Conservation (phyloP, 2,797 vertebrate species). For the Fistularia commersonii region DNA sequence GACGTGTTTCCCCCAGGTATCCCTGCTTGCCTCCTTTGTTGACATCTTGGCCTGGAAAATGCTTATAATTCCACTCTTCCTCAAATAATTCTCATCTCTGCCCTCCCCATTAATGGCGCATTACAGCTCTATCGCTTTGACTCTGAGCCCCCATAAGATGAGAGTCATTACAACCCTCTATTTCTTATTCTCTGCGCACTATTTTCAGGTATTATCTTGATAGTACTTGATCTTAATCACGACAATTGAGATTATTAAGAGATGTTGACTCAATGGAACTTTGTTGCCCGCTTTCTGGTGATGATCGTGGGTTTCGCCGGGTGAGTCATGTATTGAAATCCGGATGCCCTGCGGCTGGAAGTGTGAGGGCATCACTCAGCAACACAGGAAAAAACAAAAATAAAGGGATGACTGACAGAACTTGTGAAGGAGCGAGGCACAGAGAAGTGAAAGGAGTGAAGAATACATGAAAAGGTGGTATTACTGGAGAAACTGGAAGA, state of each 20-base stretch:
- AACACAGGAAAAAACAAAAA: constrained; percentile 8
- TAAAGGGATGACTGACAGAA: too few relatives aligned
- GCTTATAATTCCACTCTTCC: constrained; percentile 31
- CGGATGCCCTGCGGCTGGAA: constrained; percentile 6
- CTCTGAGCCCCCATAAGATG: constrained; percentile 35
- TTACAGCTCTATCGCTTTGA: constrained; percentile 23
- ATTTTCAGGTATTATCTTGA: constrained; percentile 32
- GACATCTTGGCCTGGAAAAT: constrained; percentile 16
- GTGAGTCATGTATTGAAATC: constrained; percentile 6
- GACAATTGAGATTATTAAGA: constrained; percentile 22
- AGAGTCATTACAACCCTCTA: constrained; percentile 47
- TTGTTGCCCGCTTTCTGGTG: too few relatives aligned
- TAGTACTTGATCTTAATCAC: constrained; percentile 29
- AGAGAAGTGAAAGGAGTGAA: too few relatives aligned
- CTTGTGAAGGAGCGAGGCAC: too few relatives aligned
- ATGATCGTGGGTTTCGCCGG: background rate
- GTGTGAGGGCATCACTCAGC: constrained; percentile 12
- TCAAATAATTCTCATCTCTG: constrained; percentile 15
- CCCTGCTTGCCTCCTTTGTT: constrained; percentile 21
- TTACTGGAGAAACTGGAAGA: too few relatives aligned
- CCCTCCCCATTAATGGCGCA: constrained; percentile 12
- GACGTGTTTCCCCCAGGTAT: constrained; percentile 1
- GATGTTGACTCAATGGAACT: constrained; percentile 20
- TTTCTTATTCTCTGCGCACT: constrained; percentile 28
- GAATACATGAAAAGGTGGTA: too few relatives aligned